Percentiles rank a stretch among this genome's conserved stretches.
Evolutionary conservation across 2,113 vertebrate species (phyloP).

Genomic region (Neodon shergylaensis): DNA sequence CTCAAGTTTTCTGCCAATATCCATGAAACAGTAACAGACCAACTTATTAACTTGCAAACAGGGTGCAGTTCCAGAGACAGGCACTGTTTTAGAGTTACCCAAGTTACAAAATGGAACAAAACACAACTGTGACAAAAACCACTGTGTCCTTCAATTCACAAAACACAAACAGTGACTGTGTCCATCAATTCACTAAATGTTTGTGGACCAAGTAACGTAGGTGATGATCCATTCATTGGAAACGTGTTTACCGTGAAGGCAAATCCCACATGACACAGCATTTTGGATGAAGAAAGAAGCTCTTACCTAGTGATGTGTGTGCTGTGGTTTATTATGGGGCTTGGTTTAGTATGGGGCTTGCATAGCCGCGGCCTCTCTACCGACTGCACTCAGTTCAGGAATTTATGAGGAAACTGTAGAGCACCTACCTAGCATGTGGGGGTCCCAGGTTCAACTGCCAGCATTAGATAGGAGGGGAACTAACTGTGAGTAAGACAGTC

Average conservation of each 20-base stretch:
- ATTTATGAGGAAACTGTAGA: background rate
- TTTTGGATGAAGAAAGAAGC: background rate
- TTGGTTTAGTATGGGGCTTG: background rate
- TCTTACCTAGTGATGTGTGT: background rate
- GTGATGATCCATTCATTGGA: background rate
- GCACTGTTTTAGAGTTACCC: background rate
- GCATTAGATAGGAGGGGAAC: background rate
- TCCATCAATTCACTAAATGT: background rate
- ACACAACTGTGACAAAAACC: background rate
- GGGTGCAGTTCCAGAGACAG: background rate
- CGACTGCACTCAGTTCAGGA: background rate
- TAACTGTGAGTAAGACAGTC: background rate
- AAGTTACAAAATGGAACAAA: background rate
- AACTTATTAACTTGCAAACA: background rate
- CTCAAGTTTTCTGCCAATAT: background rate
- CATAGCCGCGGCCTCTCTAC: background rate
- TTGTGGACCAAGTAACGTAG: background rate
- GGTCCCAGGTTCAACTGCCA: background rate
- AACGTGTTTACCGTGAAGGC: background rate
- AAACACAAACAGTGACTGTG: no score
- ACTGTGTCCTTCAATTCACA: background rate
- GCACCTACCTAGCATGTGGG: no score
- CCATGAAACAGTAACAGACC: background rate
- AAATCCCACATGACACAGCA: background rate
- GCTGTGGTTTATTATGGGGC: background rate